A percentile compares a stretch with the other conserved stretches of the same genome.
These are phyloP conservation scores for Papilio demoleus DNA, from an alignment of 2,888 invertebrate genomes.

Conservation along the genomic window DNA sequence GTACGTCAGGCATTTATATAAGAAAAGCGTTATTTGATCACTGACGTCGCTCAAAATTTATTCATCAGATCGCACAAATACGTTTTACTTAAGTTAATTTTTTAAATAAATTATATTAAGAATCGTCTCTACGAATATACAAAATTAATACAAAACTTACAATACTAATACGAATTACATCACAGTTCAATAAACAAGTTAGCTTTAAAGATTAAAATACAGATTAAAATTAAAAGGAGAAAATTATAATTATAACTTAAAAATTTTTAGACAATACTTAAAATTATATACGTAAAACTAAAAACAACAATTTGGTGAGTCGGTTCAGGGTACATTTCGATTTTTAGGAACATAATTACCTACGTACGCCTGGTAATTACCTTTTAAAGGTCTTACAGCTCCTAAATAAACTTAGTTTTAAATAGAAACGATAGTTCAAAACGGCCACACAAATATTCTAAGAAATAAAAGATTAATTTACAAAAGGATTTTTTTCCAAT, in stretches of 20 bases:
- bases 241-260: conserved; percentile 50
- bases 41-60: conserved; percentile 53
- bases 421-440: conserved; percentile 46
- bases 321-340: conserved; percentile 65
- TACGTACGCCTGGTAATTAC: conserved; percentile 52
- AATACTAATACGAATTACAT: conserved; percentile 82
- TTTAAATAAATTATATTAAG: conserved; percentile 81
- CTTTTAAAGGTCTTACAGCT: conserved; percentile 65
- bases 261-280: conserved; percentile 63
- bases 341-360: conserved; percentile 76
- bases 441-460: conserved; percentile 51
- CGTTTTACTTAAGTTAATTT: conserved; percentile 67
- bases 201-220: conserved; percentile 73
- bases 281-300: conserved; percentile 57
- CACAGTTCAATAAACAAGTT: conserved; percentile 83
- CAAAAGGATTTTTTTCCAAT: conserved; percentile 55
- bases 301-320: conserved; percentile 76
- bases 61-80: conserved; percentile 57
- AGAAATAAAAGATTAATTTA: conserved; percentile 61
- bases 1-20: conserved; percentile 15
- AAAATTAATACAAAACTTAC: conserved; percentile 81
- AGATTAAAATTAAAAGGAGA: conserved; percentile 63
- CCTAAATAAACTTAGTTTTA: conserved; percentile 49
- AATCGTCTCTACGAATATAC: conserved; percentile 81
- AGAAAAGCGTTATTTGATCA: conserved; percentile 17